Conservation (phyloP, 2,797 vertebrate species). For the Thripadectes ignobilis region DNA sequence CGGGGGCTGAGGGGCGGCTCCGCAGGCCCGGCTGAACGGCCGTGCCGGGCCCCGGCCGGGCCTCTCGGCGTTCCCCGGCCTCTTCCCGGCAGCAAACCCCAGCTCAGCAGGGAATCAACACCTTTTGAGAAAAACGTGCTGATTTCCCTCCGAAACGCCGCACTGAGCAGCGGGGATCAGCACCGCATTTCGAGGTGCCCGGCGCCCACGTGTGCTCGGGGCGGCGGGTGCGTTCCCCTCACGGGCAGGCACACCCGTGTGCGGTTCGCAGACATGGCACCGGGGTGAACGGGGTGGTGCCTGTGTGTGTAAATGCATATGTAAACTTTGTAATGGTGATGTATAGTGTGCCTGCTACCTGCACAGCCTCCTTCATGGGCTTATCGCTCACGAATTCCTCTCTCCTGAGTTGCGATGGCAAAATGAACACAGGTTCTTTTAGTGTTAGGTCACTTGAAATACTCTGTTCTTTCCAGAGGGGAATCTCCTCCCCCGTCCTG, state of each 20-base stretch:
- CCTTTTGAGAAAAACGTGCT: background rate
- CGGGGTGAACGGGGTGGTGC: too few relatives aligned
- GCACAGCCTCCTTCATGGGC: background rate
- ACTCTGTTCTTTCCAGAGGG: background rate
- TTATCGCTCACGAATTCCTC: background rate
- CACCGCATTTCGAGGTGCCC: background rate
- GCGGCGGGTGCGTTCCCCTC: background rate
- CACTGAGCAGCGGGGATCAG: background rate
- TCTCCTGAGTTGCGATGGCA: background rate
- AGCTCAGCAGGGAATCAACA: background rate
- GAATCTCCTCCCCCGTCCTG: background rate
- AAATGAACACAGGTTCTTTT: background rate
- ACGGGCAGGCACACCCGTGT: background rate
- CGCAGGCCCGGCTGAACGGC: background rate
- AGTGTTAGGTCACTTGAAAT: background rate
- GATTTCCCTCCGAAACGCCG: background rate
- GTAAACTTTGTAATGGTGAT: background rate
- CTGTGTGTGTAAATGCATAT: accelerated
- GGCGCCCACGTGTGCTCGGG: background rate
- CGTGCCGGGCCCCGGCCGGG: background rate
- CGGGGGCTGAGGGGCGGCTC: background rate
- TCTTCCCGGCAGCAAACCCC: background rate
- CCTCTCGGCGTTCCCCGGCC: background rate
- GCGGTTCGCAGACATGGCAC: background rate
- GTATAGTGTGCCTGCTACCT: background rate